These are phyloP conservation scores for Pteropus alecto DNA, from an alignment of 2,113 vertebrate species.

Conservation along the genomic window DNA sequence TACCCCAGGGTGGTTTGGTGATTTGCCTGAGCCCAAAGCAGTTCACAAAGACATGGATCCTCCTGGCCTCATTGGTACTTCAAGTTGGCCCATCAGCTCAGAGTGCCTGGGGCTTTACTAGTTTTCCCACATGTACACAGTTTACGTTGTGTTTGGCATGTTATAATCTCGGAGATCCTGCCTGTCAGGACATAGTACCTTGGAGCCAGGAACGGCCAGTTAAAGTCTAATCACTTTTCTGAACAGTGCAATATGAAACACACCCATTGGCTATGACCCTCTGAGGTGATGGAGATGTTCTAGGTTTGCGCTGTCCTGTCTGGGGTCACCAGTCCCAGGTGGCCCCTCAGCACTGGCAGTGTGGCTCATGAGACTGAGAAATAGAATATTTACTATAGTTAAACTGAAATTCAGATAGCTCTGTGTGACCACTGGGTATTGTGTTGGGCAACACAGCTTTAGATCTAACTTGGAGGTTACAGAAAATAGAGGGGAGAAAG, in stretches of 20 bases:
- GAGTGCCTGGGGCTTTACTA: neutral
- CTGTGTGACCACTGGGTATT: neutral
- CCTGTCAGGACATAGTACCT: neutral
- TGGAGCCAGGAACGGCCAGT: neutral
- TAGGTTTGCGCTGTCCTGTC: fast-evolving
- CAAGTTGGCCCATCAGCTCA: neutral
- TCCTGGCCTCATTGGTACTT: neutral
- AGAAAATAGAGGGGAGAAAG: neutral
- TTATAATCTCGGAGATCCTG: neutral
- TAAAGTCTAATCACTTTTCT: neutral
- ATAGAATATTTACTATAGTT: neutral
- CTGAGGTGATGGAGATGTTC: neutral
- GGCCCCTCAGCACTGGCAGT: neutral
- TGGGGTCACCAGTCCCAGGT: neutral
- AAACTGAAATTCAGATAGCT: neutral
- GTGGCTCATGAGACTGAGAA: neutral
- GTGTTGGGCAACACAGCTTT: neutral
- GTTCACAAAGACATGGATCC: neutral
- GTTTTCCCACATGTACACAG: neutral
- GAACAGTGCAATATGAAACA: neutral
- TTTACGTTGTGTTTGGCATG: neutral
- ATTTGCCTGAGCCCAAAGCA: neutral
- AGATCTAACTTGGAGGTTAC: neutral
- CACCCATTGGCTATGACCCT: neutral
- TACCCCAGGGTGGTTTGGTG: neutral